A percentile compares a stretch with the other conserved stretches of the same genome.
These are phyloP conservation scores for Pterocles orientalis DNA, from an alignment of 2,113 vertebrate species.

Conservation along the genomic window DNA sequence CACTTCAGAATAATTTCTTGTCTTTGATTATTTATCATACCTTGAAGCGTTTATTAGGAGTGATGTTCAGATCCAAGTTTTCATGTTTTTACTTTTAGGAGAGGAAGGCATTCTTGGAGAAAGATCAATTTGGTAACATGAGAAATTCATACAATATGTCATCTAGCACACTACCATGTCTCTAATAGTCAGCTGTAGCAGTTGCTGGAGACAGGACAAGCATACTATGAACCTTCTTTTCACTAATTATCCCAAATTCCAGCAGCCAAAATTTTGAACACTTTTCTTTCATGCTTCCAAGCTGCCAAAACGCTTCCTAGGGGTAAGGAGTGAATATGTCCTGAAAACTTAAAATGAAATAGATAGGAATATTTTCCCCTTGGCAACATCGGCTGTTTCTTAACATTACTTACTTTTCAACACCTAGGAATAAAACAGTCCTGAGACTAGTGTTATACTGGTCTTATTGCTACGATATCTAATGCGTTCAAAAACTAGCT, in stretches of 20 bases:
- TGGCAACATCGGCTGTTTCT: neutral
- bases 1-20: neutral
- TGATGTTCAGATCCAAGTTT: neutral
- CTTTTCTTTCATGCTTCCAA: neutral
- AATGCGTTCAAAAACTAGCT: neutral
- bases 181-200: neutral
- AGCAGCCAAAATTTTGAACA: neutral
- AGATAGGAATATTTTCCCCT: neutral
- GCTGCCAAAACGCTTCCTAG: neutral
- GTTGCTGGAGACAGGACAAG: neutral
- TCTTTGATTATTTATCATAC: neutral
- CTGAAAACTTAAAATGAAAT: neutral
- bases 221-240: neutral
- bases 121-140: neutral
- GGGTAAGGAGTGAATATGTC: neutral
- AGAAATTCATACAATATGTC: neutral
- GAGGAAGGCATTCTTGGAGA: neutral
- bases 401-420: neutral
- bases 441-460: neutral
- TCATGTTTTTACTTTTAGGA: neutral
- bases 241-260: neutral
- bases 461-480: neutral
- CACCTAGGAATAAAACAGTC: neutral
- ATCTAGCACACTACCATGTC: neutral
- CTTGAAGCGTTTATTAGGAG: neutral